Conservation (phyloP, 2,797 vertebrate species). For the Etheostoma perlongum region DNA sequence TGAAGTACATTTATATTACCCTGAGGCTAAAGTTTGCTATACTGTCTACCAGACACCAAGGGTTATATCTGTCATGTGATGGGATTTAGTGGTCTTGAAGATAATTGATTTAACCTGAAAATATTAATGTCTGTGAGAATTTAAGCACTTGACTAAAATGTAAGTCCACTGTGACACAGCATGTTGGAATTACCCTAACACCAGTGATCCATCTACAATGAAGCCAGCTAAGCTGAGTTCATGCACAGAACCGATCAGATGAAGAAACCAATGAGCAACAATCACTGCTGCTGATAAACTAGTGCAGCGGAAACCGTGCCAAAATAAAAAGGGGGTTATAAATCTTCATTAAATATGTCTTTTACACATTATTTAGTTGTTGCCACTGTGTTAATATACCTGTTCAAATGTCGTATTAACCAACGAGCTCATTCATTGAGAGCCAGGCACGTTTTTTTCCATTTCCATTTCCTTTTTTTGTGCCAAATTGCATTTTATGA, state of each 20-base stretch:
- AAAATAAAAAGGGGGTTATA: not conserved
- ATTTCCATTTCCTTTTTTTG: not conserved
- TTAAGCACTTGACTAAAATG: not conserved
- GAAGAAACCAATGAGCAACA: not conserved
- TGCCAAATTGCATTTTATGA: not conserved
- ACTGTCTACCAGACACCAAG: constrained; percentile 3
- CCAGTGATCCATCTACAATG: not conserved
- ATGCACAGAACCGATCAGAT: not conserved
- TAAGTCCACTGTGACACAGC: not conserved
- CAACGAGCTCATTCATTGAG: not conserved
- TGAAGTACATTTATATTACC: constrained; percentile 14
- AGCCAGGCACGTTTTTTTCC: not conserved
- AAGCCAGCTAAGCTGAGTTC: not conserved
- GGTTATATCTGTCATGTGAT: constrained; percentile 17
- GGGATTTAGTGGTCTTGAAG: constrained; percentile 13
- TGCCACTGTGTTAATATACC: not conserved
- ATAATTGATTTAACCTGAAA: constrained; percentile 22
- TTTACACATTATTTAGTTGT: not conserved
- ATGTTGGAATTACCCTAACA: not conserved
- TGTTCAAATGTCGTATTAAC: not conserved
- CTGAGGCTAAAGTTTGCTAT: constrained; percentile 4
- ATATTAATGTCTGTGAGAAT: constrained; percentile 10
- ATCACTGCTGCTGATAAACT: not conserved
- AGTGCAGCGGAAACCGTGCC: not conserved
- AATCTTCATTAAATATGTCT: not conserved